Evolutionary conservation across 1,140 invertebrate species (phyloP), one percentile per base, ranked within the genome.

Genomic region (Drosophila triauraria): DNA sequence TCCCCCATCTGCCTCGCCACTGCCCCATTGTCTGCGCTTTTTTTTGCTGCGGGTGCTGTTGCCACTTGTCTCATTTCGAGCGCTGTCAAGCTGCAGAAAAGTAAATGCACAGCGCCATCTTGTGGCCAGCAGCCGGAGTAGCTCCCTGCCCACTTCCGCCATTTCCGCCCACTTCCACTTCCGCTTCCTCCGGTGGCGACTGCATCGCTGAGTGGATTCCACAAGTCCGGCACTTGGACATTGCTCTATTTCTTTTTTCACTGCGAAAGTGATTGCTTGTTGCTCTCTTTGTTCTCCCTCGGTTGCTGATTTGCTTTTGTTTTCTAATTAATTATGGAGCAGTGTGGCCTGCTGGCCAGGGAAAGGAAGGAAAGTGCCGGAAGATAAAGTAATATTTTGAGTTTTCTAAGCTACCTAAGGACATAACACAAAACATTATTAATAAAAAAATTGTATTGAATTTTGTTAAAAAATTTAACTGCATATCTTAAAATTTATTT

Each of bases 1-100:
- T 12, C 40, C 43, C 20, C 20, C 20, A 20, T 20, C 20, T 20
- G 20, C 43, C n/a, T 17, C 5, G 27, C 23, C 10, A n/a, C 17
- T 13, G 12, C 10, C 25, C 25, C 50, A 35, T 58, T 50, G 50
- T 70, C 20, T 71, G 35, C 17, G 40, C 20, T 54, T 10, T 30
- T 30, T 53, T 48, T 35, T 32, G 44, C 51, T 54, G 58, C 35
- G 72, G 56, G 63, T 69, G 69, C 82, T 84, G 64, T 80, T 84
- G 82, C 68, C 77, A 84, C 82, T 84, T 80, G 77, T 68, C 82
- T 77, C 82, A 84, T 80, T 84, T 80, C 75, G 64, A 75, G 68
- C 67, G 51, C 65, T 72, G 79, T 77, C 70, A 80, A 80, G 71
- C 46, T 82, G 61, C 57, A 77, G 63, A 60, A 82, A 56, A 72